These are phyloP conservation scores for Calliphora vomitoria DNA, from an alignment of 2,888 invertebrate genomes.

Conservation along the genomic window DNA sequence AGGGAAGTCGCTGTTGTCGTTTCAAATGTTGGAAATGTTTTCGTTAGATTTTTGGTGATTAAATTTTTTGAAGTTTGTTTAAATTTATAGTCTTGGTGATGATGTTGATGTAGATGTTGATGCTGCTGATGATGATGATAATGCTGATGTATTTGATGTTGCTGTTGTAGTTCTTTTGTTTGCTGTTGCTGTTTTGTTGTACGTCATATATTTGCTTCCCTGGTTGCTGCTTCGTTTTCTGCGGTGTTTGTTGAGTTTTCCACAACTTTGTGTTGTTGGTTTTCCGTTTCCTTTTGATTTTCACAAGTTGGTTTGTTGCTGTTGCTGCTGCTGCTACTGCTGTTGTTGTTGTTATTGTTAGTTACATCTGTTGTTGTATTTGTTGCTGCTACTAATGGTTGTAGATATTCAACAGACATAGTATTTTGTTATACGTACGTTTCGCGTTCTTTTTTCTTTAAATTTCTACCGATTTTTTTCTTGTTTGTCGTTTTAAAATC, in stretches of 20 bases:
- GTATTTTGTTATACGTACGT: constrained; percentile 65
- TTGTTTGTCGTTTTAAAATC: constrained; percentile 45
- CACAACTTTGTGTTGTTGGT: constrained; percentile 50
- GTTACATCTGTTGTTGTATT: constrained; percentile 67
- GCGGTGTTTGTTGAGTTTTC: constrained; percentile 39
- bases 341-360: constrained; percentile 67
- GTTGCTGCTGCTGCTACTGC: too few species aligned
- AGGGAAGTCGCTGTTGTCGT: constrained; percentile 42
- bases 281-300: constrained; percentile 50
- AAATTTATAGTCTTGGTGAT: constrained; percentile 43
- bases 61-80: constrained; percentile 44
- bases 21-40: constrained; percentile 64
- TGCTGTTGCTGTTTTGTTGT: constrained; percentile 53
- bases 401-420: constrained; percentile 72
- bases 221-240: constrained; percentile 26
- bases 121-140: constrained; percentile 37
- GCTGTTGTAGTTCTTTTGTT: constrained; percentile 23
- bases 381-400: constrained; percentile 59
- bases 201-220: constrained; percentile 71
- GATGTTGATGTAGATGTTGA: constrained; percentile 29
- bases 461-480: constrained; percentile 3
- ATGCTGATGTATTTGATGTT: constrained; percentile 26
- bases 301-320: constrained; percentile 39
- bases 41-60: constrained; percentile 56
- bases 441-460: constrained; percentile 31